phyloP scores from a whole-genome alignment of 2,797 vertebrate genomes.

The Myoxocephalus aenaeus region DNA sequence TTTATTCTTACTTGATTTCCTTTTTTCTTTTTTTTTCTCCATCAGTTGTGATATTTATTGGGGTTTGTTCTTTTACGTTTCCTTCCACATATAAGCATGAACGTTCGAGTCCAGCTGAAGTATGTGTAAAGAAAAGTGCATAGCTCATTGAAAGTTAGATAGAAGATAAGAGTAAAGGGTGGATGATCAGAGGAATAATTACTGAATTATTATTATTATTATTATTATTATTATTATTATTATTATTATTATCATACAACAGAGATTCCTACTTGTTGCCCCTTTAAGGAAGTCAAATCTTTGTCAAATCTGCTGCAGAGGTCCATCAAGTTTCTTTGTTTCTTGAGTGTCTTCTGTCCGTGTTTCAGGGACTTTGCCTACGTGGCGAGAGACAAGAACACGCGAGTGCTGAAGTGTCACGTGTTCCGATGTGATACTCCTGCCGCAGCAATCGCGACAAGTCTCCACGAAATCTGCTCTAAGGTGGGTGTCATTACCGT shows the following conservation, averaged over 20 bases:
- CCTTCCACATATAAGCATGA: not conserved
- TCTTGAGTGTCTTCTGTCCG: conserved; percentile 10
- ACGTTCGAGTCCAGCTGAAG: not conserved
- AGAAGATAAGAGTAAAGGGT: not conserved
- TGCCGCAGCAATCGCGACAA: conserved; percentile 96
- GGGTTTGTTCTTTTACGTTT: not conserved
- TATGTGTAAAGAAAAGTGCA: not conserved
- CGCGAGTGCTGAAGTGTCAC: conserved; percentile 97
- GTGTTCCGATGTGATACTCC: conserved; percentile 99
- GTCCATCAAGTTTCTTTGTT: not conserved
- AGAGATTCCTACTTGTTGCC: conserved; percentile 1
- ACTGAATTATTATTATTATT: too few species aligned
- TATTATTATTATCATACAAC: too few species aligned
- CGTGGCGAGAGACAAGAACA: conserved; percentile 98
- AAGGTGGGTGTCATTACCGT: conserved; percentile 70
- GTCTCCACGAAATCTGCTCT: conserved; percentile 98
- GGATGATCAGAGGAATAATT: not conserved
- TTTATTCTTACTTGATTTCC: not conserved
- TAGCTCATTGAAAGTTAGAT: not conserved
- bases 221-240: too few species aligned
- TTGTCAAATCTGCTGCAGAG: not conserved
- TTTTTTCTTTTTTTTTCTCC: not conserved
- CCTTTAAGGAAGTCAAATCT: conserved; percentile 16
- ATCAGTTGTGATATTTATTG: not conserved
- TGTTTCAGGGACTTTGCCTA: conserved; percentile 95